Conservation (phyloP, 2,113 vertebrate genomes). For the Ophthalmolycus amberensis region DNA sequence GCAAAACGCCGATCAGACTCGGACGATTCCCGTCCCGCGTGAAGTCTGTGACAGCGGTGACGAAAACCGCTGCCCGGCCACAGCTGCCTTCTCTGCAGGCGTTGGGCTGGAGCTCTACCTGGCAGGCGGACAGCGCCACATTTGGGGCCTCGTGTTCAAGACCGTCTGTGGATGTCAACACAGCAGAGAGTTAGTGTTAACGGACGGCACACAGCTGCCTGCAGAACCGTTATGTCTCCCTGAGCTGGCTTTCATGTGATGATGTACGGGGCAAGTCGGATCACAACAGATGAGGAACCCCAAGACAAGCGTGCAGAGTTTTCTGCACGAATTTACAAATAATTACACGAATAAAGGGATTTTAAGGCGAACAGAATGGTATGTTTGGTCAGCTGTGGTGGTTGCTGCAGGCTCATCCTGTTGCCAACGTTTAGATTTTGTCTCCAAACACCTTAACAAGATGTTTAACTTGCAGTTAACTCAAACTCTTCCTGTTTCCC, state of each 20-base stretch:
- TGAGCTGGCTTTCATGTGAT: conserved; percentile 23
- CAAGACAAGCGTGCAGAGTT: not conserved
- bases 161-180: conserved; percentile 75
- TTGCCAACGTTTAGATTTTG: not conserved
- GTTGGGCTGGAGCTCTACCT: conserved; percentile 69
- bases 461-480: not conserved
- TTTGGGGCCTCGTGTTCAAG: conserved; percentile 64
- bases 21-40: conserved; percentile 74
- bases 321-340: not conserved
- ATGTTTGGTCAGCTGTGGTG: conserved; percentile 9
- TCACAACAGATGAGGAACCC: not conserved
- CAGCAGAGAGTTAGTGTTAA: conserved; percentile 30
- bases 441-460: not conserved
- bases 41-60: conserved; percentile 86
- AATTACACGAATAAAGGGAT: not conserved
- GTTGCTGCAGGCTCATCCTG: not conserved
- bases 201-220: conserved; percentile 38
- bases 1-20: conserved; percentile 70
- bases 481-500: not conserved
- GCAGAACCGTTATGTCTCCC: conserved; percentile 21
- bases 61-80: conserved; percentile 63
- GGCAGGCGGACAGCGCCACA: conserved; percentile 83
- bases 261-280: conserved; percentile 1
- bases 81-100: conserved; percentile 78
- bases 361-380: not conserved